These are phyloP conservation scores for Tauraco hartlaubi DNA, from an alignment of 2,797 vertebrate species.

Conservation along the genomic window DNA sequence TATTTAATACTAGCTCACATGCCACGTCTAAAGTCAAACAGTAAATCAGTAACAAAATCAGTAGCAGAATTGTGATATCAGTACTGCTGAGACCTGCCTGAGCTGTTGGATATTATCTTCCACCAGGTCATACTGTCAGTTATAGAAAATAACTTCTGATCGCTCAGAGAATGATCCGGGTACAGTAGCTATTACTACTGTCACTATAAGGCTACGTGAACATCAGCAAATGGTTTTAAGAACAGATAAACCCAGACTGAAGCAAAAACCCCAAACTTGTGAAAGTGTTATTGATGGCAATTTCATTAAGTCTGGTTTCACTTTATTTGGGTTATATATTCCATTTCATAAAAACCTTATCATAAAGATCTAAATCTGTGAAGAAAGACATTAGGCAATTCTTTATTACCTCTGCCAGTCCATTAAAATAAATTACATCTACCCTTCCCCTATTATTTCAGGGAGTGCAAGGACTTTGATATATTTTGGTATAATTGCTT, in stretches of 20 bases:
- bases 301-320: constrained; percentile 43
- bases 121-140: not conserved
- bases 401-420: constrained; percentile 38
- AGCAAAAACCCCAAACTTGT: not conserved
- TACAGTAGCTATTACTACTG: not conserved
- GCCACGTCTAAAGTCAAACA: not conserved
- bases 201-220: not conserved
- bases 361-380: constrained; percentile 67
- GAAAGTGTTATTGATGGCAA: not conserved
- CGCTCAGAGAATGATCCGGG: not conserved
- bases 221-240: not conserved
- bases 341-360: constrained; percentile 50
- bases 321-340: constrained; percentile 50
- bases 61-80: not conserved
- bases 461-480: constrained; percentile 15
- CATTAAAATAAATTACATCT: constrained; percentile 68
- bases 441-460: constrained; percentile 49
- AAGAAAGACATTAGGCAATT: constrained; percentile 54
- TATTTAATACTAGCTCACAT: not conserved
- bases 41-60: not conserved
- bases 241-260: not conserved
- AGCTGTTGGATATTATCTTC: not conserved
- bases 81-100: not conserved
- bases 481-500: constrained; percentile 20
- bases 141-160: not conserved